phyloP scores from a whole-genome alignment of 2,113 vertebrate genomes.

The Colossoma macropomum region DNA sequence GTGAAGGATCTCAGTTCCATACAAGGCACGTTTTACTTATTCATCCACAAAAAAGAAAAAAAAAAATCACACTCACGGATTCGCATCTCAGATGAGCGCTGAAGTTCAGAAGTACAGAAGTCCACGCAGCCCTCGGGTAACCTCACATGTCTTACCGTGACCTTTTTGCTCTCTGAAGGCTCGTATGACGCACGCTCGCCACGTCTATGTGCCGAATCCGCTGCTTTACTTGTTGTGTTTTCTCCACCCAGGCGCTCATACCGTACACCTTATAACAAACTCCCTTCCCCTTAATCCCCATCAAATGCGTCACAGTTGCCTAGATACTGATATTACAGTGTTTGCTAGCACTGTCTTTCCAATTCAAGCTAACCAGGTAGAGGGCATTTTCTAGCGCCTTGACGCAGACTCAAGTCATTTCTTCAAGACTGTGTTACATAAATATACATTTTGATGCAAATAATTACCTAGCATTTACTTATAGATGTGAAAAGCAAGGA shows the following conservation, averaged over 20 bases:
- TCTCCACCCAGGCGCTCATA: conserved; percentile 13
- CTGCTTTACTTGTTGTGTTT: conserved; percentile 13
- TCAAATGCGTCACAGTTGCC: conserved; percentile 44
- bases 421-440: not conserved
- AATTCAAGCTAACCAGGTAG: conserved; percentile 1
- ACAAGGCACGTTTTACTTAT: not conserved
- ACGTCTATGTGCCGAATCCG: not conserved
- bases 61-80: not conserved
- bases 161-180: conserved; percentile 19
- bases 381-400: not conserved
- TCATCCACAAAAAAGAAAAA: not conserved
- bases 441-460: not conserved
- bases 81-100: not conserved
- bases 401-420: conserved; percentile 20
- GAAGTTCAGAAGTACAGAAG: not conserved
- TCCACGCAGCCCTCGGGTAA: not conserved
- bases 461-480: not conserved
- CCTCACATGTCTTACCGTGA: not conserved
- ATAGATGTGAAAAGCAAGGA: not conserved
- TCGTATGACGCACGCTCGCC: conserved; percentile 14
- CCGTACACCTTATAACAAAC: conserved; percentile 15
- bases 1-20: not conserved
- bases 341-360: not conserved
- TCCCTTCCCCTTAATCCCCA: not conserved
- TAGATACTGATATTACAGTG: conserved; percentile 23